Conservation (phyloP, 1,140 invertebrate species). For the Drosophila elegans region DNA sequence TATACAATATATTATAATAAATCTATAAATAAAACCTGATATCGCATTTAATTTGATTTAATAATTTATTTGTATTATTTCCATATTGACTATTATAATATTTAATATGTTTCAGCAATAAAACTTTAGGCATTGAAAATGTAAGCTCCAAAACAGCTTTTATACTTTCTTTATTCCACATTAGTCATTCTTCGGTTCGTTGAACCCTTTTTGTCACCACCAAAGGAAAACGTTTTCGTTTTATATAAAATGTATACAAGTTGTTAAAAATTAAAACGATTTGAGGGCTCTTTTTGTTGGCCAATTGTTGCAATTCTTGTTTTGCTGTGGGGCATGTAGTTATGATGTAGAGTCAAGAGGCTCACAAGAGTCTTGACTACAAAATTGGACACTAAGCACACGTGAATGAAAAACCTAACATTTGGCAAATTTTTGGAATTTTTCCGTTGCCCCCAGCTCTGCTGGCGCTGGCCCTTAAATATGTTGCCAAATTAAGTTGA, state of each 20-base stretch:
- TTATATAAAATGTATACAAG: neutral
- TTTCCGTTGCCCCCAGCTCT: neutral
- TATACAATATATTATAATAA: no score
- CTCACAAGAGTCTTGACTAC: neutral
- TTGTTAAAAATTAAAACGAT: neutral
- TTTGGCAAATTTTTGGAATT: constrained; percentile 1
- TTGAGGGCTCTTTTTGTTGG: neutral
- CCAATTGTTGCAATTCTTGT: constrained; percentile 2
- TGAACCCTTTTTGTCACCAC: neutral
- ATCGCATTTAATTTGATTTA: no score
- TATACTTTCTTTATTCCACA: neutral
- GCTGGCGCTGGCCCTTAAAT: constrained; percentile 24
- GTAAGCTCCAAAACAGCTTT: no score
- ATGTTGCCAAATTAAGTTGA: constrained; percentile 35
- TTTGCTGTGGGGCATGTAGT: neutral
- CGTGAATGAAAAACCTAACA: neutral
- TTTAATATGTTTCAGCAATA: no score
- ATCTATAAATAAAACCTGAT: no score
- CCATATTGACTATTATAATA: no score
- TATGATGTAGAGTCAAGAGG: constrained; percentile 1
- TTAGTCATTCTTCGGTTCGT: neutral
- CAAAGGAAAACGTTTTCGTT: neutral
- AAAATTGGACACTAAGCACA: neutral
- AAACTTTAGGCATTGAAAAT: no score
- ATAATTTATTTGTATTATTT: no score